phyloP scores from a whole-genome alignment of 2,888 invertebrate genomes.

The Ametastegia equiseti region DNA sequence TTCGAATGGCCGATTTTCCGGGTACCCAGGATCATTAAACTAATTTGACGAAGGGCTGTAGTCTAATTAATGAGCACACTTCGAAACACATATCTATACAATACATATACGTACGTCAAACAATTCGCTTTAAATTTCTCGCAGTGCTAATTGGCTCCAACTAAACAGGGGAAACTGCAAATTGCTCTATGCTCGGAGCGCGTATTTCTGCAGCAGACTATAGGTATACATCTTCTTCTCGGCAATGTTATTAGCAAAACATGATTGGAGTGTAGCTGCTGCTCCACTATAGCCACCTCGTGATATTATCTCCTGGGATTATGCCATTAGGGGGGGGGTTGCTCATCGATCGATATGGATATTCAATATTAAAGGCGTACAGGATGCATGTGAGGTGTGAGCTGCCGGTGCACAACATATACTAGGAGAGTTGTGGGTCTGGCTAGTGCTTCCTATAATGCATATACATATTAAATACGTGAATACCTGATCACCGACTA shows the following conservation, averaged over 20 bases:
- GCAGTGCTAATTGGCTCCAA: conserved; percentile 1
- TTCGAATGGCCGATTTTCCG: not conserved
- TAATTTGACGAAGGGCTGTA: conserved; percentile 17
- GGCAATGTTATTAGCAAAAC: conserved; percentile 49
- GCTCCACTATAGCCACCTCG: not conserved
- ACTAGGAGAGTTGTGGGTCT: conserved; percentile 13
- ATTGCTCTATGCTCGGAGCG: not conserved
- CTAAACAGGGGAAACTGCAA: not conserved
- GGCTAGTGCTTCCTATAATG: not conserved
- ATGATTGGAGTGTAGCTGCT: conserved; percentile 54
- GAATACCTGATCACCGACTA: not conserved
- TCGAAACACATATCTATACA: too few relatives aligned
- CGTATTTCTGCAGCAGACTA: not conserved
- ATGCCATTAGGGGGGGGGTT: conserved; percentile 62
- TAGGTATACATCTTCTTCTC: conserved; percentile 9
- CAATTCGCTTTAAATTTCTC: conserved; percentile 1
- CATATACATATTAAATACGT: conserved; percentile 16
- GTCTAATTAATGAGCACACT: not conserved
- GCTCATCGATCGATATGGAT: conserved; percentile 62
- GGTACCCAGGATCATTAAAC: conserved; percentile 4
- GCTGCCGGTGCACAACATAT: not conserved
- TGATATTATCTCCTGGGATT: conserved; percentile 59
- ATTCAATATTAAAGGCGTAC: conserved; percentile 61
- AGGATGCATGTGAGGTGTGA: conserved; percentile 46
- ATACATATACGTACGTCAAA: not conserved